Base-by-base conservation (phyloP, 2,797 vertebrate genomes). In the Peromyscus melanophrys region DNA sequence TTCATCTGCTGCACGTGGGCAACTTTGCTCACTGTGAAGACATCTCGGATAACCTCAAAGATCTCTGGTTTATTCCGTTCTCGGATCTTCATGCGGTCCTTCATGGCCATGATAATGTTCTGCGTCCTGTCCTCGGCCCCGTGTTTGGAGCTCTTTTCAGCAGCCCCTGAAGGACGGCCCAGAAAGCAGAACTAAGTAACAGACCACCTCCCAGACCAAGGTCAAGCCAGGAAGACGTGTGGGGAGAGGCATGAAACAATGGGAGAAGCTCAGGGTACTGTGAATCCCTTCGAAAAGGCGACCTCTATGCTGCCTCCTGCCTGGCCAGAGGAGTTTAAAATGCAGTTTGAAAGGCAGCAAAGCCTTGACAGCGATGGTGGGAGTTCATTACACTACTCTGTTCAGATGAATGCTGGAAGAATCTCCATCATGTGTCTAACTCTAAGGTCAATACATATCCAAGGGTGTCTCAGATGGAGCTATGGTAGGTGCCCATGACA, bases 31-130 rank as follows among this genome's bases (percentile, higher is more conserved):
- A 99, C 99, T 88, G 98, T 97, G 83, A 99, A 99, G 89, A 99
- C 99, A 84, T 99, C 99, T 93, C 99, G 98, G 96, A 99, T 99
- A 81, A 99, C 99, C 83, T 99, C 99, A 92, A 99, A 99, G 95
- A 99, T 99, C 98, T 99, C 99, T 0, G 99, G 99, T 69, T 99
- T 99, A 98, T 99, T 99, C 89, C 99, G 99, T 96, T 99, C 99
- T 29, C 99, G 98, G 97, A 99, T 99, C 98, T 99, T 99, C 99
- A 99, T 99, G 77, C 99, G 99, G 98, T 99, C 99, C 98, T 99
- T 99, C 99, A 99, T 99, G 89, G 99, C 99, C 99, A 99, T 99
- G 98, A 99, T 99, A 96, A 99, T 99, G 97, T 99, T 99, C 98
- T 99, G 99, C 2, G 99, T 99, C 25, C 99, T 98, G 96, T 99